Evolutionary conservation across 2,113 vertebrate genomes (phyloP).

Genomic region (Leuciscus idus): DNA sequence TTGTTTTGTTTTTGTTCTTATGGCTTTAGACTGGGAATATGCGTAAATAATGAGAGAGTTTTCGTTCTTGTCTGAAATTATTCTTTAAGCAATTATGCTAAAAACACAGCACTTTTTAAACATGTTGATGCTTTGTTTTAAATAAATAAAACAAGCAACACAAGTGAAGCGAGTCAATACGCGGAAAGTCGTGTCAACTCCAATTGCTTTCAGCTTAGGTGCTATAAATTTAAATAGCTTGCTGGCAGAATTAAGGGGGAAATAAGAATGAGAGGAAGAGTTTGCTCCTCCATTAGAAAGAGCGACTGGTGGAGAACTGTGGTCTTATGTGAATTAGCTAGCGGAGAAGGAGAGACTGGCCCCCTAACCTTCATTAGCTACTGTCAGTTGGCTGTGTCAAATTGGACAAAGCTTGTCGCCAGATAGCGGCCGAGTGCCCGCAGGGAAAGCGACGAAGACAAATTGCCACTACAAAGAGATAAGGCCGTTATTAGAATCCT

Average conservation of each 20-base stretch:
- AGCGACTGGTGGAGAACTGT: constrained; percentile 1
- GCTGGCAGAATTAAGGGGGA: background rate
- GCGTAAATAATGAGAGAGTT: background rate
- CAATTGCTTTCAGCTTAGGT: constrained; percentile 11
- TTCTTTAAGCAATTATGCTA: background rate
- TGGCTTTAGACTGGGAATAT: background rate
- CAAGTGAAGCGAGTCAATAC: background rate
- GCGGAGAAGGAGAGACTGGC: constrained; percentile 47
- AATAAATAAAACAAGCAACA: background rate
- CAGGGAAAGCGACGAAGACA: constrained; percentile 54
- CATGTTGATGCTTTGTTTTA: background rate
- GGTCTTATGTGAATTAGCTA: constrained; percentile 50
- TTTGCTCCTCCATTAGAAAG: constrained; percentile 29
- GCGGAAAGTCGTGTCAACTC: background rate
- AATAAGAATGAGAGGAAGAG: constrained; percentile 30
- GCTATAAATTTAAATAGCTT: constrained; percentile 17
- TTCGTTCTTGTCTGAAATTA: background rate
- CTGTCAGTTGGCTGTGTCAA: constrained; percentile 53
- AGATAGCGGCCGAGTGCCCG: constrained; percentile 55
- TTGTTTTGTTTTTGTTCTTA: no score
- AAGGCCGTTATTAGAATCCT: constrained; percentile 63
- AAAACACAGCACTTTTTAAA: background rate
- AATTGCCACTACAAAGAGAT: constrained; percentile 64
- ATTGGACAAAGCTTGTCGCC: constrained; percentile 55
- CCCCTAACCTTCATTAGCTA: constrained; percentile 71